These are phyloP conservation scores for Ips typographus DNA, from an alignment of 1,140 invertebrate species.

Conservation along the genomic window DNA sequence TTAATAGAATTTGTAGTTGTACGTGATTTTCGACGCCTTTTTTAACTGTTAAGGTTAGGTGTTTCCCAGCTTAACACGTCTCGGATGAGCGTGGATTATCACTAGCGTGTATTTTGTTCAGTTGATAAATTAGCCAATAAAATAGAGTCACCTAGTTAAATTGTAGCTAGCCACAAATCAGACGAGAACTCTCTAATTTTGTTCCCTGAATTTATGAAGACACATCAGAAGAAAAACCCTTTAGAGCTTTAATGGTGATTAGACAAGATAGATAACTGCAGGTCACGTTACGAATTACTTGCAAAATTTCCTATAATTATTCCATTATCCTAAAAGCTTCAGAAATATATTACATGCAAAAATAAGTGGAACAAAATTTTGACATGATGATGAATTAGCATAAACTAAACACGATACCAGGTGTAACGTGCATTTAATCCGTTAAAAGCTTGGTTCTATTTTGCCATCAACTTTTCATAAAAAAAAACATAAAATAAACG, in stretches of 20 bases:
- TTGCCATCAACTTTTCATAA: slow-evolving; percentile 20
- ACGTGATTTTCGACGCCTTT: no score
- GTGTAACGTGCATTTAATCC: slow-evolving; percentile 31
- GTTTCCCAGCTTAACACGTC: no score
- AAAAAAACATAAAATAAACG: slow-evolving; percentile 27
- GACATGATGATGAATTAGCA: slow-evolving; percentile 34
- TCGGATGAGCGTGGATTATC: background rate
- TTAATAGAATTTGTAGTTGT: no score
- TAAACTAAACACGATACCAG: slow-evolving; percentile 33
- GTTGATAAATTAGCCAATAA: background rate
- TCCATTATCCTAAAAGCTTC: slow-evolving; percentile 28
- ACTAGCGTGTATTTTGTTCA: no score
- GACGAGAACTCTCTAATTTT: slow-evolving; percentile 5
- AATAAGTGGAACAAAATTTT: slow-evolving; percentile 28
- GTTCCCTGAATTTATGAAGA: slow-evolving; percentile 19
- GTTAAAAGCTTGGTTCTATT: slow-evolving; percentile 28
- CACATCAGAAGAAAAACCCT: slow-evolving; percentile 12
- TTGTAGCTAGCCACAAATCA: background rate
- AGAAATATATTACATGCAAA: slow-evolving; percentile 19
- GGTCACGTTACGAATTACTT: slow-evolving; percentile 28
- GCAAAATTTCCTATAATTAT: slow-evolving; percentile 23
- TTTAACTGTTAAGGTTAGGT: no score
- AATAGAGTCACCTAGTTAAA: background rate
- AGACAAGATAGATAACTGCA: slow-evolving; percentile 17
- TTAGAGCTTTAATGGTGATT: slow-evolving; percentile 13